Conservation (phyloP, 2,888 invertebrate genomes). For the Crocallis elinguaria region DNA sequence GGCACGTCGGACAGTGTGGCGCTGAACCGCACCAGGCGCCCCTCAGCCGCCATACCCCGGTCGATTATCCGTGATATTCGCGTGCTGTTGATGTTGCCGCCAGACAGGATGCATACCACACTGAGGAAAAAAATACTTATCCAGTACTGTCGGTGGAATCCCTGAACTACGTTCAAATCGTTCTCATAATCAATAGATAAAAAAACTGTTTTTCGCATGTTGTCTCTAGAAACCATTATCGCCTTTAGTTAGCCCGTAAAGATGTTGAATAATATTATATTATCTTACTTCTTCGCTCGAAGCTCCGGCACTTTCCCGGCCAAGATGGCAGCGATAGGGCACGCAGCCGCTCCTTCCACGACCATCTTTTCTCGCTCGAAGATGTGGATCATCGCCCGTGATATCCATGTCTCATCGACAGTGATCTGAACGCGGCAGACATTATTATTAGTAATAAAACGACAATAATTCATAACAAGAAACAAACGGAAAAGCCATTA, state of each 20-base stretch:
- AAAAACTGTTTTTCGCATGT: too few relatives aligned
- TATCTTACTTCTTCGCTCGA: constrained; percentile 88
- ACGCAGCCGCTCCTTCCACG: constrained; percentile 94
- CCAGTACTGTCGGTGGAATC: too few relatives aligned
- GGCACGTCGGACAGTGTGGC: constrained; percentile 90
- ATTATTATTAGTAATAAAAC: too few relatives aligned
- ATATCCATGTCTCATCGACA: constrained; percentile 90
- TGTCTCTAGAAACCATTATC: too few relatives aligned
- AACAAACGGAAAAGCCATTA: too few relatives aligned
- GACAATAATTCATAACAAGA: too few relatives aligned
- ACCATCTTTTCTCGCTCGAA: constrained; percentile 92
- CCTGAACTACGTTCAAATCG: too few relatives aligned
- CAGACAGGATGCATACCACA: constrained; percentile 91
- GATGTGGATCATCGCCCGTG: constrained; percentile 89
- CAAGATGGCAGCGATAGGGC: constrained; percentile 91
- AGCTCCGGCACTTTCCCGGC: constrained; percentile 90
- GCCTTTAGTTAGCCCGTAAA: too few relatives aligned
- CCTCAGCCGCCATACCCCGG: constrained; percentile 93
- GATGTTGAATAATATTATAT: too few relatives aligned
- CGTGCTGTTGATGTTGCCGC: constrained; percentile 94
- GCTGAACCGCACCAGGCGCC: constrained; percentile 81
- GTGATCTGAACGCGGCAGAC: constrained; percentile 72
- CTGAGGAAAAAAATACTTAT: too few relatives aligned
- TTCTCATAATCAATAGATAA: too few relatives aligned
- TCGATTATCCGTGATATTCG: constrained; percentile 92